A percentile compares a stretch with the other conserved stretches of the same genome.
These are phyloP conservation scores for Parnassius apollo DNA, from an alignment of 2,888 invertebrate genomes.

Conservation along the genomic window DNA sequence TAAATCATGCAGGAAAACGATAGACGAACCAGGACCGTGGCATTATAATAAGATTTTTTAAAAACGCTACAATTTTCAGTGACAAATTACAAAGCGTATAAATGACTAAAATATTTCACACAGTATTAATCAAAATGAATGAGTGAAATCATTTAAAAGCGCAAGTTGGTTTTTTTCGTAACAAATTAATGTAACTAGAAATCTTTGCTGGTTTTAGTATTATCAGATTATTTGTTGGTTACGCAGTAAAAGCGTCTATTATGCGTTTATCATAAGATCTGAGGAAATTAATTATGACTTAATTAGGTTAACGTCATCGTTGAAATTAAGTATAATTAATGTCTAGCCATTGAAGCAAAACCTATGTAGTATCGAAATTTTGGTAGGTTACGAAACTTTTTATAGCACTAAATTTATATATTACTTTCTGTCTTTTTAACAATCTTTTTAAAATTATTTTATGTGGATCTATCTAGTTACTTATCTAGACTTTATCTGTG, in stretches of 20 bases:
- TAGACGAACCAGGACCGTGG: too few relatives aligned
- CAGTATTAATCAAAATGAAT: background rate
- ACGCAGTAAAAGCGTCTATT: slow-evolving; percentile 12
- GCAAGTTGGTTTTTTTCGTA: slow-evolving; percentile 10
- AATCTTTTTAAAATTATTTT: too few relatives aligned
- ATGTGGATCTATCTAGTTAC: too few relatives aligned
- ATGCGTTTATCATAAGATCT: slow-evolving; percentile 19
- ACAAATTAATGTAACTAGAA: slow-evolving; percentile 8
- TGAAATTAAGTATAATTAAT: slow-evolving; percentile 12
- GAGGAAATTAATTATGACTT: slow-evolving; percentile 19
- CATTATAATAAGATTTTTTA: too few relatives aligned
- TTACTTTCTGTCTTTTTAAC: too few relatives aligned
- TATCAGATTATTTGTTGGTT: slow-evolving; percentile 13
- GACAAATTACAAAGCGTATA: background rate
- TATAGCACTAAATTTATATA: background rate
- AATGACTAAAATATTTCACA: background rate
- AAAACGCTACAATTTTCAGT: background rate
- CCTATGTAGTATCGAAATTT: background rate
- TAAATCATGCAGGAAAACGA: too few relatives aligned
- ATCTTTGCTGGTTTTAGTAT: slow-evolving; percentile 4
- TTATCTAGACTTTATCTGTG: too few relatives aligned
- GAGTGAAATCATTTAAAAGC: slow-evolving; percentile 9
- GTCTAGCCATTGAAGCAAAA: slow-evolving; percentile 10
- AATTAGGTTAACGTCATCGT: slow-evolving; percentile 12
- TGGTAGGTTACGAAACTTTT: background rate